Evolutionary conservation across 1,140 invertebrate species (phyloP).

Genomic region (Mylabris phalerata): DNA sequence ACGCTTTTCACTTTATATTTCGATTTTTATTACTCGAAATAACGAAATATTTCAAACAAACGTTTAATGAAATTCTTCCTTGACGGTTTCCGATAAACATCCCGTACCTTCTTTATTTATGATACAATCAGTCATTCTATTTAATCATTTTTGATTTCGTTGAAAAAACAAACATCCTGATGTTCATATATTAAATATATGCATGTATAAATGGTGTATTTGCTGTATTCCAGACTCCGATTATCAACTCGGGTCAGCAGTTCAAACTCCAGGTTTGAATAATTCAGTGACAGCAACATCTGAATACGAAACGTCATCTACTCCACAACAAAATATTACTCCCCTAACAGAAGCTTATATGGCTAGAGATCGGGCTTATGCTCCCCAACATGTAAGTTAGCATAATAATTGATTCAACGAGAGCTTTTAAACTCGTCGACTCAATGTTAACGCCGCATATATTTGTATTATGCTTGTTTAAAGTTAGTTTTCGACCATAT

Average conservation of each 20-base stretch:
- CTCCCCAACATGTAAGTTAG: slow-evolving; percentile 37
- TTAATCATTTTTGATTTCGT: no score
- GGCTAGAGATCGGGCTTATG: slow-evolving; percentile 34
- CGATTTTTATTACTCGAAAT: not conserved
- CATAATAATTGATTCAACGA: slow-evolving; percentile 26
- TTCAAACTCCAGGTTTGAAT: slow-evolving; percentile 47
- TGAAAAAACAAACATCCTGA: no score
- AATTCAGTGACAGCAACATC: slow-evolving; percentile 36
- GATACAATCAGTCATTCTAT: no score
- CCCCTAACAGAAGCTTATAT: slow-evolving; percentile 38
- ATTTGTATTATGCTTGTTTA: slow-evolving; percentile 18
- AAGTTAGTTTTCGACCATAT: slow-evolving; percentile 7
- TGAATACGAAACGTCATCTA: slow-evolving; percentile 25
- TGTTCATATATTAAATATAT: no score
- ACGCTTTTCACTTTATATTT: no score
- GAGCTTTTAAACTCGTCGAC: slow-evolving; percentile 19
- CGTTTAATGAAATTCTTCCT: no score
- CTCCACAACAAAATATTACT: slow-evolving; percentile 25
- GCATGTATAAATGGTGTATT: no score
- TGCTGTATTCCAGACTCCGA: slow-evolving; percentile 50
- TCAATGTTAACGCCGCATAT: slow-evolving; percentile 5
- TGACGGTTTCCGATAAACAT: no score
- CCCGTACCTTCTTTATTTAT: no score
- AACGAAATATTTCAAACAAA: not conserved
- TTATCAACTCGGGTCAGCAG: slow-evolving; percentile 55